Base-by-base conservation (phyloP, 92 coral and sea anemone species). In the Montipora capitata region DNA sequence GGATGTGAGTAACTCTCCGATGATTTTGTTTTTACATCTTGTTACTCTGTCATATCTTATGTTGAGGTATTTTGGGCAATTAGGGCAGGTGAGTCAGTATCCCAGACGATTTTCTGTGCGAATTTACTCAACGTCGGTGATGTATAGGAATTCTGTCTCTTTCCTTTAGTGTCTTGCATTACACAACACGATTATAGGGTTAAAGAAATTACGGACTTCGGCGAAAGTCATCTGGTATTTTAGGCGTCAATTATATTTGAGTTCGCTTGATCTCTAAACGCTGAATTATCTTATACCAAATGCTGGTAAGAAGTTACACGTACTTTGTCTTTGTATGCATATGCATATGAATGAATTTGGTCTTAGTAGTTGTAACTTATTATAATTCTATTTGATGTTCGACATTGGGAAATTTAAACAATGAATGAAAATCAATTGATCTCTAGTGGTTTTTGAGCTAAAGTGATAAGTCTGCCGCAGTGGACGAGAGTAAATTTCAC, bases 1-100 rank as follows among this genome's bases (percentile, higher is more conserved):
- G 61, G 99, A 93, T 90, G 98, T 94, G 75, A 81, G 96, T 84
- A 58, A 68, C 77, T 56, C 54, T 48, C 14, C 12, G 14, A 10
- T 27, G 42, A 43, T 13, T 72, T 62, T 16, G 9, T 11, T 43
- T 67, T 80, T n/a, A 43, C 38, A 40, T 57, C 59, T 27, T 27
- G 35, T 69, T 69, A 17, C 51, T 12, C 58, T 10, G 11, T 17
- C 27, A 40, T 40, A 39, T 10, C 12, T 12, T 2, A 17, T 59
- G 52, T 82, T 17, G 35, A 20, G 78, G 41, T 82, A 3, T 57
- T 40, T 27, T 27, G 35, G 35, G 35, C 35, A 27, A 27, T 27
- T 27, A 27, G 35, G 35, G 35, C 35, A 48, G 10, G 10, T 48
- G 52, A 48, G 10, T 5, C 52, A 48, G 52, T 48, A 5, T 5